These are phyloP conservation scores for Drosophila ananassae DNA, from an alignment of 1,140 invertebrate species.

Conservation along the genomic window DNA sequence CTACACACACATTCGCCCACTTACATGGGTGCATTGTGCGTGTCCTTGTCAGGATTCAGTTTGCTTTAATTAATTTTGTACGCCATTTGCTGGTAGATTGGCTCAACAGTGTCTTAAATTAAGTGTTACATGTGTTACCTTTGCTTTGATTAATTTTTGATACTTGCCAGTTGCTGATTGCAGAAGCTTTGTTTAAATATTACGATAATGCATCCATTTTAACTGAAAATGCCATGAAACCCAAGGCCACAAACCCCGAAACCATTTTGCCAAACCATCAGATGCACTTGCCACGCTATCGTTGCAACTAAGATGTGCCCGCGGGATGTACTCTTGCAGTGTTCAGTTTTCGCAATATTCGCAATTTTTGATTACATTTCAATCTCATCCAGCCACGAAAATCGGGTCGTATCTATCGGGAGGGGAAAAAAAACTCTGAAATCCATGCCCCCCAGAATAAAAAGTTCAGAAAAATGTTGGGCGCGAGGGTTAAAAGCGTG, in stretches of 20 bases:
- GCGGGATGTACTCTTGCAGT: conserved; percentile 22
- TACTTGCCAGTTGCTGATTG: conserved; percentile 13
- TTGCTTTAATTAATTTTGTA: conserved; percentile 72
- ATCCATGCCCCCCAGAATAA: conserved; percentile 24
- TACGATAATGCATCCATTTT: background rate
- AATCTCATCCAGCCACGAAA: conserved; percentile 39
- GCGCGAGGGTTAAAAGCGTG: conserved; percentile 23
- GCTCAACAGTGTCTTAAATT: conserved; percentile 47
- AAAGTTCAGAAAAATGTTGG: conserved; percentile 19
- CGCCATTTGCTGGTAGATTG: conserved; percentile 16
- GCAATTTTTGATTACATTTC: conserved; percentile 74
- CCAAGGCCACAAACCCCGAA: background rate
- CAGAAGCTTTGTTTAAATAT: background rate
- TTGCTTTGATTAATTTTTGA: conserved; percentile 7
- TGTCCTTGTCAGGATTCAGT: conserved; percentile 65
- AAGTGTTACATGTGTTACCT: conserved; percentile 22
- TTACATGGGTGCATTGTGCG: conserved; percentile 10
- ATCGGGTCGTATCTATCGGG: background rate
- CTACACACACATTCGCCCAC: background rate
- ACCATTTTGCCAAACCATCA: background rate
- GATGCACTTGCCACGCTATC: conserved; percentile 24
- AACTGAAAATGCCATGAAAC: background rate
- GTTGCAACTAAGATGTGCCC: conserved; percentile 16
- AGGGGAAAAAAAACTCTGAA: conserved; percentile 13
- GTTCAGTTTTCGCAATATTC: conserved; percentile 46